Evolutionary conservation across 2,888 invertebrate genomes (phyloP), one percentile per base, ranked within the genome.

Genomic region (Drosophila borealis): DNA sequence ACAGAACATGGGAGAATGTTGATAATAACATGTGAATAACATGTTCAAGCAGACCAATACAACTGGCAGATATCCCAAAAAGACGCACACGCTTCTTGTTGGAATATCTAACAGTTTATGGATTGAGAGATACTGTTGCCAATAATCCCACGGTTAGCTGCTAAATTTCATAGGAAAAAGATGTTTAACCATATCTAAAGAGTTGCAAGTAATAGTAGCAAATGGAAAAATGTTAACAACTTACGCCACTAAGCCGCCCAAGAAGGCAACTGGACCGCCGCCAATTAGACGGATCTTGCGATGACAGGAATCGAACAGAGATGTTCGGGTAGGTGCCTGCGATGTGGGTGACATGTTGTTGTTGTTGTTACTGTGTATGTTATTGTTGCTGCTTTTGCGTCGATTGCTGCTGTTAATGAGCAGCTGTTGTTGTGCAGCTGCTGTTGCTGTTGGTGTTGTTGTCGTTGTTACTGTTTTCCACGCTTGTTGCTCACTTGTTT

Each of bases 211-310:
- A 48, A 53, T 61, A 46, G 21, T 36, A 33, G 19, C 11, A 11
- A 19, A 21, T 44, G 45, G 29, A 29, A 29, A 39, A 50, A 14
- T 41, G 36, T 17, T 29, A 64, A 45, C 70, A 84, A 94, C 95
- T 95, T 94, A 95, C 95, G 95, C 95, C 91, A 95, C 95, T 89
- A 95, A 94, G 89, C 95, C 95, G 89, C 95, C 95, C 77, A 95
- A 93, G 91, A 95, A 94, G 79, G 94, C 94, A 76, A 94, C 94
- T 45, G 95, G 94, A 62, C 94, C 94, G 70, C 94, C 94, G 84
- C 95, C 95, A 91, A 95, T 95, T 89, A 95, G 93, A 80, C 95
- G 94, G 90, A 95, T 95, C 93, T 95, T 95, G 91, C 95, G 94
- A 92, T 95, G 95, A 92, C 95, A 95, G 87, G 95, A 95, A 93